Evolutionary conservation across 2,797 vertebrate species (phyloP).

Genomic region (Pteronotus mesoamericanus): DNA sequence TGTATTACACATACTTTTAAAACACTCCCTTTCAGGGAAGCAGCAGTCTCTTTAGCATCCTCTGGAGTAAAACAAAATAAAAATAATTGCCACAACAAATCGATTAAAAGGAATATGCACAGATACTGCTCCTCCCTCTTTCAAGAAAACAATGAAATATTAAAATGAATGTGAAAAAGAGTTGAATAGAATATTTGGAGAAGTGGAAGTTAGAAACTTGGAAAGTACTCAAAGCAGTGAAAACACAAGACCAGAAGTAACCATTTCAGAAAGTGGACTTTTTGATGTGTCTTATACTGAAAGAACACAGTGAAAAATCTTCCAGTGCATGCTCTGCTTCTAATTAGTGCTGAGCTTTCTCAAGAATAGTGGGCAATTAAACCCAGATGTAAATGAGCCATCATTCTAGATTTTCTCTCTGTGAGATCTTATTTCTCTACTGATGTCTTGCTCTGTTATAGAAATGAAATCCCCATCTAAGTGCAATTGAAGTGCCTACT

Average conservation of each 20-base stretch:
- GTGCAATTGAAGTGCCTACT: background rate
- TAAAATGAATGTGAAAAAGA: slow-evolving; percentile 10
- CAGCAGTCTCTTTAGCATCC: background rate
- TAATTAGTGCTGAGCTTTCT: background rate
- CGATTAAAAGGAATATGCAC: slow-evolving; percentile 28
- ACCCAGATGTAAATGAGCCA: background rate
- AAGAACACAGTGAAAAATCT: background rate
- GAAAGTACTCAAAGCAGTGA: background rate
- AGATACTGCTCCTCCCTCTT: background rate
- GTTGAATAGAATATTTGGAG: background rate
- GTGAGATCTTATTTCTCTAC: background rate
- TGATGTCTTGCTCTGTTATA: background rate
- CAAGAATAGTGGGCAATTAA: background rate
- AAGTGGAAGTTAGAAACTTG: background rate
- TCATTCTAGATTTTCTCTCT: background rate
- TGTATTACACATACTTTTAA: background rate
- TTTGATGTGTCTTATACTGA: background rate
- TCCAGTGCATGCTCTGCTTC: background rate
- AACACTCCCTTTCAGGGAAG: slow-evolving; percentile 1
- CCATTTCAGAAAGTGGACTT: background rate
- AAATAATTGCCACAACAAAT: slow-evolving; percentile 21
- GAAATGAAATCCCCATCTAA: background rate
- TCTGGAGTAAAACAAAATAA: background rate
- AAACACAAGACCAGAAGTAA: background rate
- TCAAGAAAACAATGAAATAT: slow-evolving; percentile 39